Evolutionary conservation across 2,797 vertebrate genomes (phyloP).

Genomic region (Poecile montanus): DNA sequence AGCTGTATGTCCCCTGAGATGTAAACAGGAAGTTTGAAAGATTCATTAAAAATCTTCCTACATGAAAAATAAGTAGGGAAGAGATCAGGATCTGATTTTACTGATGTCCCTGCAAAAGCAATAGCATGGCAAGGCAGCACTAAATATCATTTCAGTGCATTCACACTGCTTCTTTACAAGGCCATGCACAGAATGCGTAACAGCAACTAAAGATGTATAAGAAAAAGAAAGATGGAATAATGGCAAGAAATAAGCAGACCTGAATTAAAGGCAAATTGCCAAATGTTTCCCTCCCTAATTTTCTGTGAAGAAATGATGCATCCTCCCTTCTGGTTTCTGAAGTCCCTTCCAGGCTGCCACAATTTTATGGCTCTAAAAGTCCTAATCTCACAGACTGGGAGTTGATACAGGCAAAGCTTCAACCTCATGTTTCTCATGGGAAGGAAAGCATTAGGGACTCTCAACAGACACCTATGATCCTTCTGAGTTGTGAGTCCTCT

Average conservation of each 20-base stretch:
- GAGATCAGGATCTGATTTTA: not conserved
- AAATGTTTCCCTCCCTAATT: not conserved
- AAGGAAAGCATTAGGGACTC: not conserved
- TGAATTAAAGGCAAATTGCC: not conserved
- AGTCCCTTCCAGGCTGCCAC: not conserved
- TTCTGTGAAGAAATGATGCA: not conserved
- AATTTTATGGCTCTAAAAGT: not conserved
- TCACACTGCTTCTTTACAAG: not conserved
- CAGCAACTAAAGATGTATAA: not conserved
- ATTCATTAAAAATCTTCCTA: slow-evolving; percentile 36
- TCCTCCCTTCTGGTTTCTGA: not conserved
- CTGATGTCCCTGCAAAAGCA: not conserved
- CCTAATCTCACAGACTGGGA: not conserved
- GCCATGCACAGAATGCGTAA: not conserved
- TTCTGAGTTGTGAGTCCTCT: not conserved
- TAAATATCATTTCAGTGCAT: not conserved
- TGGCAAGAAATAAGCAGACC: not conserved
- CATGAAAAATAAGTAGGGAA: not conserved
- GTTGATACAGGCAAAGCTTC: not conserved
- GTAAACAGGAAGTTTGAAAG: slow-evolving; percentile 30
- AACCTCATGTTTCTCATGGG: not conserved
- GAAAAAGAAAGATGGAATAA: not conserved
- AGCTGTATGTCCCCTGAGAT: not conserved
- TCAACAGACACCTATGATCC: not conserved
- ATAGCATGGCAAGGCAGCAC: not conserved